These are phyloP conservation scores for Chiroxiphia lanceolata DNA, from an alignment of 2,797 vertebrate species.

Conservation along the genomic window DNA sequence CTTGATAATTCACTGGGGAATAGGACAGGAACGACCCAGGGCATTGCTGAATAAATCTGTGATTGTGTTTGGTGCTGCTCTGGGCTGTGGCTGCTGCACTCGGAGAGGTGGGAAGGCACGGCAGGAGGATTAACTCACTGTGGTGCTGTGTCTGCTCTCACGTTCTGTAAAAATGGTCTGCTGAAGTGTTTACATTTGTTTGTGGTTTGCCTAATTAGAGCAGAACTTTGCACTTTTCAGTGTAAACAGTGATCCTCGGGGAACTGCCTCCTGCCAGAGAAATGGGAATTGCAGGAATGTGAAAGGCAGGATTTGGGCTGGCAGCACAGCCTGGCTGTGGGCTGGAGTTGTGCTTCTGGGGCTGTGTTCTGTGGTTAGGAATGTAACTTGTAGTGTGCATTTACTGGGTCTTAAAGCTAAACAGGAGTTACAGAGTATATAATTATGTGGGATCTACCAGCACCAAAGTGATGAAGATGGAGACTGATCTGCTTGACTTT, in stretches of 20 bases:
- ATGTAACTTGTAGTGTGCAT: neutral
- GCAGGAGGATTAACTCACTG: neutral
- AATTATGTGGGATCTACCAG: neutral
- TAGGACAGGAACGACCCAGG: neutral
- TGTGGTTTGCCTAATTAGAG: constrained; percentile 15
- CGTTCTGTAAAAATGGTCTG: neutral
- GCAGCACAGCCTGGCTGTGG: neutral
- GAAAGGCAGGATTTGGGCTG: neutral
- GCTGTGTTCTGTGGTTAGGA: neutral
- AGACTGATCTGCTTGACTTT: neutral
- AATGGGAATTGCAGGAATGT: constrained; percentile 15
- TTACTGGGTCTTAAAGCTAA: neutral
- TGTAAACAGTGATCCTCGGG: constrained; percentile 1
- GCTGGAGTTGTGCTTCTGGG: neutral
- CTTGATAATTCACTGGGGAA: neutral
- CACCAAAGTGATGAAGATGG: neutral
- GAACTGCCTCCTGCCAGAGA: neutral
- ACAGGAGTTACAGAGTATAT: neutral
- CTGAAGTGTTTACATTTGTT: neutral
- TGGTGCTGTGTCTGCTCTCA: neutral
- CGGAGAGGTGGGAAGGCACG: no score
- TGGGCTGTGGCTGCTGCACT: neutral
- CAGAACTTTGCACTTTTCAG: constrained; percentile 23
- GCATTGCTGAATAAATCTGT: neutral
- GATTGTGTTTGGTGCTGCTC: neutral